Evolutionary conservation across 1,140 invertebrate species (phyloP).

Genomic region (Drosophila pseudoananassae): DNA sequence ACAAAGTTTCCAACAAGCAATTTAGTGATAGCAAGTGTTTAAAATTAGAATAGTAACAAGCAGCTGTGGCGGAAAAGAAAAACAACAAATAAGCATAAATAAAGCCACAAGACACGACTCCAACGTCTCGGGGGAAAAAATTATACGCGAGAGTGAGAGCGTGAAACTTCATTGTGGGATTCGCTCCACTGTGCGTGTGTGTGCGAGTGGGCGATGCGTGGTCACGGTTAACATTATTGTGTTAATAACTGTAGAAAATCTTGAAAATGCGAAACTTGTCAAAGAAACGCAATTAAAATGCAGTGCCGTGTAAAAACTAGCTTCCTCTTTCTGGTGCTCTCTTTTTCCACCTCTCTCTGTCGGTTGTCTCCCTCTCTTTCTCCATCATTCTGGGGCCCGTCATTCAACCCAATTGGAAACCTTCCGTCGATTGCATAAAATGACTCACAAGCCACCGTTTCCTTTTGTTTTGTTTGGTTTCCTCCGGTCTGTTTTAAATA

Average conservation of each 20-base stretch:
- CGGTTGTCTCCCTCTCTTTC: constrained; percentile 5
- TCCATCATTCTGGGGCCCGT: constrained; percentile 39
- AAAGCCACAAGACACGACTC: constrained; percentile 57
- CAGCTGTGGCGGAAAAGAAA: constrained; percentile 51
- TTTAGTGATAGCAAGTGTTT: constrained; percentile 12
- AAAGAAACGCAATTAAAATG: constrained; percentile 64
- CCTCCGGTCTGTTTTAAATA: constrained; percentile 30
- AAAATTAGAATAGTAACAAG: constrained; percentile 33
- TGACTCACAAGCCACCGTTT: constrained; percentile 66
- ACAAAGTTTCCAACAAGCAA: background rate
- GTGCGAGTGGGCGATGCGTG: constrained; percentile 50
- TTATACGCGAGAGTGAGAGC: constrained; percentile 70
- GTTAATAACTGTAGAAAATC: constrained; percentile 68
- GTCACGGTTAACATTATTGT: constrained; percentile 63
- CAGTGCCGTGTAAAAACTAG: constrained; percentile 49
- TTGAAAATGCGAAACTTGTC: constrained; percentile 70
- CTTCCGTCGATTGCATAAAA: constrained; percentile 71
- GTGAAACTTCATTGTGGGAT: constrained; percentile 60
- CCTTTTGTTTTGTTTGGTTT: constrained; percentile 38
- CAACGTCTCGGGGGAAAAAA: constrained; percentile 54
- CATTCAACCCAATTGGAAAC: constrained; percentile 68
- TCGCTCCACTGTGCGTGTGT: constrained; percentile 8
- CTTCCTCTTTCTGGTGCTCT: constrained; percentile 11
- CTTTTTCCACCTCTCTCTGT: constrained; percentile 5
- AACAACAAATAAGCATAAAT: constrained; percentile 64